Conservation (phyloP, 2,113 vertebrate species). For the Ardeotis arabs region DNA sequence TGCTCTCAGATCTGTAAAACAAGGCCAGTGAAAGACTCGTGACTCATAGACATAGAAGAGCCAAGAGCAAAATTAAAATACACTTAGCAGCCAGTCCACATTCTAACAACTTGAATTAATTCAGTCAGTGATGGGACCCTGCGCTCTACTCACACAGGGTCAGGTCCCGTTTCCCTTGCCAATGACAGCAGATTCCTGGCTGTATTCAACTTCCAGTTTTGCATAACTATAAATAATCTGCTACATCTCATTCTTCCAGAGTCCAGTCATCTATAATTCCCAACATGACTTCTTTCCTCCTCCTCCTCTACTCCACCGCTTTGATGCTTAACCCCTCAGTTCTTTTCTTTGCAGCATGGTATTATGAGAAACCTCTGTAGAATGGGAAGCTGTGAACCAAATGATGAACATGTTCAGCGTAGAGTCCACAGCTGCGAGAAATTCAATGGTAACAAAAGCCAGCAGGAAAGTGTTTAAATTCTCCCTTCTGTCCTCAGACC, state of each 20-base stretch:
- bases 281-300: neutral
- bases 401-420: neutral
- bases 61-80: slow-evolving; percentile 39
- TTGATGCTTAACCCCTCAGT: slow-evolving; percentile 8
- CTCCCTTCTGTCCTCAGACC: slow-evolving; percentile 32
- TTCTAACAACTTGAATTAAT: neutral
- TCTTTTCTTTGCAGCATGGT: neutral
- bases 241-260: neutral
- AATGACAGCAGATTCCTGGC: slow-evolving; percentile 15
- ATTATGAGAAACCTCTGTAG: neutral
- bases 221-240: slow-evolving; percentile 33
- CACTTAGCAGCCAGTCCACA: neutral
- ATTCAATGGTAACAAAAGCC: slow-evolving; percentile 33
- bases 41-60: slow-evolving; percentile 42
- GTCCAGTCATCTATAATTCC: slow-evolving; percentile 10
- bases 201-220: slow-evolving; percentile 24
- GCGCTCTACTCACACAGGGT: neutral
- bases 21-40: neutral
- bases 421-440: neutral
- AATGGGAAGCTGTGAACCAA: slow-evolving; percentile 46
- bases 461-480: slow-evolving; percentile 52
- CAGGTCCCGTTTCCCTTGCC: neutral
- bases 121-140: neutral
- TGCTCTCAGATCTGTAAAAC: slow-evolving; percentile 18
- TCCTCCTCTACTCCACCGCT: neutral